Percentiles rank a stretch among this genome's conserved stretches.
These are phyloP conservation scores for Dreissena polymorpha DNA, from an alignment of 1,140 invertebrate genomes.

Conservation along the genomic window DNA sequence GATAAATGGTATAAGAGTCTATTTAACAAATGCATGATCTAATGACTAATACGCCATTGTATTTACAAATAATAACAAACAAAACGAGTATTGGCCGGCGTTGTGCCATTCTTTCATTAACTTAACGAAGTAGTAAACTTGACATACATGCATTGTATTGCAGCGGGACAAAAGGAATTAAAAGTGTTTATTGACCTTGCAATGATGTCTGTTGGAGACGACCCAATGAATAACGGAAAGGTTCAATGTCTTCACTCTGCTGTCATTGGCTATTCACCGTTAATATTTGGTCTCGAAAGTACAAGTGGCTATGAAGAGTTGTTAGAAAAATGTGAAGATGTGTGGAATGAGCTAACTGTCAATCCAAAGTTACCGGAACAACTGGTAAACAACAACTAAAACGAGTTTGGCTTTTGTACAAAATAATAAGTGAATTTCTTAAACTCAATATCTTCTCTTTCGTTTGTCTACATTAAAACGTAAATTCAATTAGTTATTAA, in stretches of 20 bases:
- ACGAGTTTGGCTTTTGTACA: not conserved
- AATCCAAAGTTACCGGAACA: constrained; percentile 68
- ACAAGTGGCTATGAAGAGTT: constrained; percentile 63
- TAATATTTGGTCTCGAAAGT: constrained; percentile 71
- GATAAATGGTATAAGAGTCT: not conserved
- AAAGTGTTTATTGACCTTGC: constrained; percentile 77
- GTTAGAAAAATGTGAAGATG: constrained; percentile 64
- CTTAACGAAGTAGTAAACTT: not conserved
- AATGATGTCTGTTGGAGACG: constrained; percentile 74
- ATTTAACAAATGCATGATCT: not conserved
- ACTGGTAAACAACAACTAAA: constrained; percentile 60
- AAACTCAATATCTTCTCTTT: no score
- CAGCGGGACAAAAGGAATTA: constrained; percentile 70
- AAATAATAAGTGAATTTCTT: no score
- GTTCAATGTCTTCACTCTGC: constrained; percentile 73
- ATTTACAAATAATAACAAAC: not conserved
- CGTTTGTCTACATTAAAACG: no score
- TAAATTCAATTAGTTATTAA: no score
- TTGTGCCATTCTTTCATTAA: not conserved
- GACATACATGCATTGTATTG: constrained; percentile 7
- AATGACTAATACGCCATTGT: not conserved
- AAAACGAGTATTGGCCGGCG: not conserved
- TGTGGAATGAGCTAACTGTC: constrained; percentile 70
- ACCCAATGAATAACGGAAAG: constrained; percentile 67
- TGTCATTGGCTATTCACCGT: constrained; percentile 73